Percentiles rank a stretch among this genome's conserved stretches.
Conservation (phyloP, 2,888 invertebrate species). For the Malthinus seriepunctatus region DNA sequence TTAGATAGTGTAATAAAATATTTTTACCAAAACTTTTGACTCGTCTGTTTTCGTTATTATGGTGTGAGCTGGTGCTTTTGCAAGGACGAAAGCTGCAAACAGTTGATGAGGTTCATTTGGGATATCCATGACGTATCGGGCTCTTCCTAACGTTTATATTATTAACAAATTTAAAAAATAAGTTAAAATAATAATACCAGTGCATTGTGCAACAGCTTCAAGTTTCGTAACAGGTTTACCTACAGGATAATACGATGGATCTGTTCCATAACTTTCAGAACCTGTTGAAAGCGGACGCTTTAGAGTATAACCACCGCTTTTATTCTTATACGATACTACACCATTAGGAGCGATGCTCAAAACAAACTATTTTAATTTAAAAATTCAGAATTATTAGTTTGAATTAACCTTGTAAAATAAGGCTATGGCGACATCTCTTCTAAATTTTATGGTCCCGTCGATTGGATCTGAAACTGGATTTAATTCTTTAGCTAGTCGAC, state of each 20-base stretch:
- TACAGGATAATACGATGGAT: slow-evolving; percentile 72
- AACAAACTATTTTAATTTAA: slow-evolving; percentile 54
- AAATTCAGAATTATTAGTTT: slow-evolving; percentile 30
- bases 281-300: slow-evolving; percentile 69
- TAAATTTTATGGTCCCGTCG: slow-evolving; percentile 68
- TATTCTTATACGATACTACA: slow-evolving; percentile 55
- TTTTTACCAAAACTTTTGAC: slow-evolving; percentile 63
- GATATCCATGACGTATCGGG: slow-evolving; percentile 66
- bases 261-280: slow-evolving; percentile 70
- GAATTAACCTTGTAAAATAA: slow-evolving; percentile 76
- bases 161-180: neutral
- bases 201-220: slow-evolving; percentile 62
- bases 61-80: slow-evolving; percentile 47
- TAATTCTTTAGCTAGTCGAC: slow-evolving; percentile 60
- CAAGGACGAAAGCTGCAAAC: slow-evolving; percentile 67
- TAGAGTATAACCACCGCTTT: slow-evolving; percentile 63
- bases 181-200: slow-evolving; percentile 34
- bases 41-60: slow-evolving; percentile 62
- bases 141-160: slow-evolving; percentile 59
- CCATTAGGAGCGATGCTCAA: slow-evolving; percentile 60
- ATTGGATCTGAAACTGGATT: slow-evolving; percentile 64
- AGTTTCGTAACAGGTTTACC: slow-evolving; percentile 75
- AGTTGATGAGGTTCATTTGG: slow-evolving; percentile 59
- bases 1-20: neutral
- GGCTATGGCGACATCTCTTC: slow-evolving; percentile 70